Evolutionary conservation across 2,888 invertebrate species (phyloP).

Genomic region (Euplagia quadripunctaria): DNA sequence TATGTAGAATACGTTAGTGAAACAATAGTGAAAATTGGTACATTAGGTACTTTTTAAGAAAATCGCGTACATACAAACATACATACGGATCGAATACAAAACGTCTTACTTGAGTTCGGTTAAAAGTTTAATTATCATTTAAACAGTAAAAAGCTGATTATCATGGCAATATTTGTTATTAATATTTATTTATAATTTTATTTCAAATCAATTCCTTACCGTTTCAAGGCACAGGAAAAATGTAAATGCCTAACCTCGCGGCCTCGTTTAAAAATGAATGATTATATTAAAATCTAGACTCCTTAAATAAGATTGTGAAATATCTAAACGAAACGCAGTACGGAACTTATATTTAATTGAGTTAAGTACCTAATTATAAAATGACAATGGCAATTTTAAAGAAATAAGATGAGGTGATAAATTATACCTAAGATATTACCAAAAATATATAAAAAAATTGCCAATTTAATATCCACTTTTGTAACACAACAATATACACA

Average conservation of each 20-base stretch:
- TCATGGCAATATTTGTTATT: background rate
- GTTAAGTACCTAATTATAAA: background rate
- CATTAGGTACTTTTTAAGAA: too few relatives aligned
- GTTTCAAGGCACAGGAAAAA: constrained; percentile 8
- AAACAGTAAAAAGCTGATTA: too few relatives aligned
- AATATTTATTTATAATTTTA: background rate
- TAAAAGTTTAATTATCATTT: too few relatives aligned
- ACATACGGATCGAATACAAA: too few relatives aligned
- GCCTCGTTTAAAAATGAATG: background rate
- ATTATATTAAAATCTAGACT: background rate
- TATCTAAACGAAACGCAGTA: background rate
- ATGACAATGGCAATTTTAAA: background rate
- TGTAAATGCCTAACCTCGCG: background rate
- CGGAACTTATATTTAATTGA: background rate
- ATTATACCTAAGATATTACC: constrained; percentile 20
- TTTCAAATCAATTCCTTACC: background rate
- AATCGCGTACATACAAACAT: too few relatives aligned
- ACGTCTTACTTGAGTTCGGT: too few relatives aligned
- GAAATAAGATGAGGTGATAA: background rate
- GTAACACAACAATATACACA: constrained; percentile 43
- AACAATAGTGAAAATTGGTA: too few relatives aligned
- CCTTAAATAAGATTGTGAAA: background rate
- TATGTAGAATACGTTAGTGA: too few relatives aligned
- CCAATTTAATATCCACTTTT: constrained; percentile 46
- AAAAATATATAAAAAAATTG: constrained; percentile 12